A percentile compares a stretch with the other conserved stretches of the same genome.
Conservation (phyloP, 2,113 vertebrate species). For the Hemiscyllium ocellatum region DNA sequence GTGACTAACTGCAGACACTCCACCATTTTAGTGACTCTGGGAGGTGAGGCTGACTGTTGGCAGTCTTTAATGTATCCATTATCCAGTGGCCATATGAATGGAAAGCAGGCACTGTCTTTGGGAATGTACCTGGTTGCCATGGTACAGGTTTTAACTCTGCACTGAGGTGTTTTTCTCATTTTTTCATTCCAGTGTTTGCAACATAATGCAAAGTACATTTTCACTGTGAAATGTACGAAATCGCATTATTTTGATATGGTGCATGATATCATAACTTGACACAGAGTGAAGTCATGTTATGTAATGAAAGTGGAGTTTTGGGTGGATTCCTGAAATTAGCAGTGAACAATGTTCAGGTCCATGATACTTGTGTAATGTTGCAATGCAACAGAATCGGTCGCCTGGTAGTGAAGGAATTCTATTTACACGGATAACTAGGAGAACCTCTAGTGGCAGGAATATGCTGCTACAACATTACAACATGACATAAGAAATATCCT, state of each 20-base stretch:
- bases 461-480: neutral
- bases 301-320: neutral
- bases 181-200: neutral
- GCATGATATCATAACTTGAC: no score
- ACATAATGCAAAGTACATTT: neutral
- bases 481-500: neutral
- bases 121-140: neutral
- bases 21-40: neutral
- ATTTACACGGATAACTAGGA: neutral
- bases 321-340: neutral
- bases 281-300: neutral
- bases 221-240: neutral
- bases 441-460: slow-evolving; percentile 34
- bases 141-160: neutral
- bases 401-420: neutral
- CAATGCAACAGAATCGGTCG: neutral
- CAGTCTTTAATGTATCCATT: neutral
- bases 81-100: neutral
- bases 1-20: neutral
- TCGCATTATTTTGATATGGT: neutral
- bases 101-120: neutral
- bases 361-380: neutral
- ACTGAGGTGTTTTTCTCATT: neutral
- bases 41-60: neutral
- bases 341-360: neutral